Base-by-base conservation (phyloP, 2,113 vertebrate genomes). In the Patagioenas fasciata region DNA sequence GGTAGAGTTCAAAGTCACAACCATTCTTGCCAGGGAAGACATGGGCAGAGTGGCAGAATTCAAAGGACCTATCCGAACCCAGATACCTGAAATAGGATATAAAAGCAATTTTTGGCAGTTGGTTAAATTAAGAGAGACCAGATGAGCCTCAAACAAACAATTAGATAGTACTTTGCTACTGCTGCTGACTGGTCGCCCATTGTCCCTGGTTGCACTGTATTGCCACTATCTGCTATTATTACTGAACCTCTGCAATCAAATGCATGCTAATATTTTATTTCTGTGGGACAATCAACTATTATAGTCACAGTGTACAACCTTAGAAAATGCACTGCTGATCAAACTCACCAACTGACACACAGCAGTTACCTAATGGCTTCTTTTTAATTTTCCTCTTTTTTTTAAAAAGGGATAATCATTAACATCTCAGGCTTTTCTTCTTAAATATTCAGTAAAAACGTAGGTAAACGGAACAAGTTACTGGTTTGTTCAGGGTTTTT, bases 231-330 rank as follows among this genome's bases (percentile, higher is more conserved):
- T 57, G 61, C 69, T 89, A 50, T 67, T 75, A 53, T 75, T 70
- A 61, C 19, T 87, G 77, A 92, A 81, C 57, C 75, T 91, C 69
- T 89, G 40, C 47, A 50, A 58, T 71, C 80, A 54, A 58, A 74
- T 53, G 50, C 48, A 53, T 50, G 56, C 56, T 94, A 93, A 84
- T 93, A 88, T 86, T 93, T 94, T 90, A 92, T 83, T 85, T 92
- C 77, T 36, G 53, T 60, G 82, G 66, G 85, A 66, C 65, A 92
- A 91, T 84, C 50, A 57, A 36, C 77, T 74, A 38, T 48, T 44
- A 42, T 44, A 91, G 79, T 54, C 89, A 88, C 75, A 94, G 81
- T 80, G 64, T 74, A 73, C 48, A 81, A 92, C 36, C 53, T 53
- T 79, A 66, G 77, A 69, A 79, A 94, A 92, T 11, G 48, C 60